A percentile compares a stretch with the other conserved stretches of the same genome.
Conservation (phyloP, 2,888 invertebrate genomes). For the Leptopilina syphax region DNA sequence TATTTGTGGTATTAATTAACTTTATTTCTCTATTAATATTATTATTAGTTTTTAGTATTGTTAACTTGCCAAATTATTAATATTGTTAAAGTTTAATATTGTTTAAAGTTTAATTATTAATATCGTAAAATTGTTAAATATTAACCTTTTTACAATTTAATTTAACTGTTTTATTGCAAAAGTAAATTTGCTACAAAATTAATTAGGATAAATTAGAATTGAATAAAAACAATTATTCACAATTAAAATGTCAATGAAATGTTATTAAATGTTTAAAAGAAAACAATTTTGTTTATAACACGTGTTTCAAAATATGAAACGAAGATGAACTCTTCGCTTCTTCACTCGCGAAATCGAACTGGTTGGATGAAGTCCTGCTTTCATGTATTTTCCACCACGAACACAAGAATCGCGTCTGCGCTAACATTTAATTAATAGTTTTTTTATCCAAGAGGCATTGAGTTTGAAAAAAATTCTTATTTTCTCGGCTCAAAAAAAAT, state of each 20-base stretch:
- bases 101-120: too few relatives aligned
- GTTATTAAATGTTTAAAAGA: neutral
- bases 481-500: neutral
- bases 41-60: too few relatives aligned
- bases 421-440: constrained; percentile 32
- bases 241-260: neutral
- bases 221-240: too few relatives aligned
- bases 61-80: too few relatives aligned
- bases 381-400: constrained; percentile 30
- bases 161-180: neutral
- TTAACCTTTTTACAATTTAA: too few relatives aligned
- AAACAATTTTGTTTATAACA: constrained; percentile 36
- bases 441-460: neutral
- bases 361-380: constrained; percentile 39
- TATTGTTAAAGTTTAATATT: too few relatives aligned
- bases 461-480: neutral
- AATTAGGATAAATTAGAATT: neutral
- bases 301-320: constrained; percentile 42
- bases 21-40: too few relatives aligned
- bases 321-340: constrained; percentile 26
- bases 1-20: too few relatives aligned
- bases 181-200: neutral
- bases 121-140: too few relatives aligned
- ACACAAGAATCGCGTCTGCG: constrained; percentile 47
- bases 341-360: constrained; percentile 48